Evolutionary conservation across 1,140 invertebrate genomes (phyloP), one percentile per base, ranked within the genome.

Genomic region (Orius insidiosus): DNA sequence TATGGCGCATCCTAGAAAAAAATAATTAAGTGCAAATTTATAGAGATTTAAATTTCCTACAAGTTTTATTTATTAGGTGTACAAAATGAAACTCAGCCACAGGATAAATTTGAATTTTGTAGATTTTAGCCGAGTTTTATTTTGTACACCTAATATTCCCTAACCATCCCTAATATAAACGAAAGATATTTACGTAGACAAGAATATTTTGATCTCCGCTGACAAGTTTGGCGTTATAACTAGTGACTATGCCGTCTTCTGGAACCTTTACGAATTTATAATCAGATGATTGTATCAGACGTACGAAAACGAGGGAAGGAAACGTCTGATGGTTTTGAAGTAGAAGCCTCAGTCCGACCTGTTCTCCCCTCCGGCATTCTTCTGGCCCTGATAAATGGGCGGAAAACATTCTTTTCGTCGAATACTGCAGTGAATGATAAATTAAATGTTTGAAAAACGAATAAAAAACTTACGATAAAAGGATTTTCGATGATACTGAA

Each of bases 231-330:
- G 64, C 64, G 0, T 56, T 56, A 54, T 72, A 73, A 31, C 70
- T 69, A 7, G 60, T 62, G 0, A 72, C 69, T 14, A 63, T 60
- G 3, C 73, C 73, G 39, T 66, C 57, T 2, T 63, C 56, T 44
- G 68, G 70, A 1, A 75, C 71, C 34, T 68, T 58, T 0, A 76
- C 67, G 52, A 75, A 72, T 33, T 63, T 58, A 53, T 72, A 72
- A 39, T 69, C 60, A 18, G 61, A 54, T 0, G 70, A 67, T 3
- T 57, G 57, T 18, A 58, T 56, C 0, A 66, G 46, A 0, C 50
- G 53, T 5, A 66, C 43, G 7, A 60, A 45, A 6, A 60, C 61
- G n/a, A 60, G 53, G 19, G 62, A 54, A 38, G 64, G 58, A 14
- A 52, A 49, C 0, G 52, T 43, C 54, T 67, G 65, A 50, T 69